These are phyloP conservation scores for Onychomys leucogaster DNA, from an alignment of 2,797 vertebrate genomes.

Conservation along the genomic window DNA sequence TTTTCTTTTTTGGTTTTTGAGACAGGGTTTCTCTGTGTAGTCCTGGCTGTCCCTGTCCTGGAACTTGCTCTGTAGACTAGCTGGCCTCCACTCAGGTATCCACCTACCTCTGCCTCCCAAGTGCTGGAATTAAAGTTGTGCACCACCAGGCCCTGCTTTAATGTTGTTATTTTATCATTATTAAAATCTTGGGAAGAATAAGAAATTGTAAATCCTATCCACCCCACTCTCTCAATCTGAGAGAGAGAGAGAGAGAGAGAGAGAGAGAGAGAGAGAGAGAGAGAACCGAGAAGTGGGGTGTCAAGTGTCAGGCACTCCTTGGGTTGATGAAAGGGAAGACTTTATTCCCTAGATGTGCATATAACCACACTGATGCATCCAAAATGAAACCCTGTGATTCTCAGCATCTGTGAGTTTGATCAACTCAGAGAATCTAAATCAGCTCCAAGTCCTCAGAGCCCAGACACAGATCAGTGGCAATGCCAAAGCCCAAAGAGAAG, in stretches of 20 bases:
- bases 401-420: slow-evolving; percentile 26
- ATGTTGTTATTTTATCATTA: not conserved
- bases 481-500: not conserved
- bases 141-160: not conserved
- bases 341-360: not conserved
- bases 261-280: not conserved
- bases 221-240: no score
- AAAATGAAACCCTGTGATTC: slow-evolving; percentile 10
- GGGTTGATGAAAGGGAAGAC: slow-evolving; percentile 11
- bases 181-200: not conserved
- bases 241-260: no score
- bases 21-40: not conserved
- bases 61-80: not conserved
- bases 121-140: not conserved
- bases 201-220: not conserved
- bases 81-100: not conserved
- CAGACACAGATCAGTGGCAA: not conserved
- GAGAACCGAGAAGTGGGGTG: not conserved
- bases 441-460: not conserved
- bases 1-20: not conserved
- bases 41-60: not conserved
- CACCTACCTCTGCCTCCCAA: not conserved
- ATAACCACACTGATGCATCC: not conserved
- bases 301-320: not conserved
- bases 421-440: slow-evolving; percentile 2